phyloP scores from a whole-genome alignment of 2,888 invertebrate genomes.

The Pseudanteris insignis region DNA sequence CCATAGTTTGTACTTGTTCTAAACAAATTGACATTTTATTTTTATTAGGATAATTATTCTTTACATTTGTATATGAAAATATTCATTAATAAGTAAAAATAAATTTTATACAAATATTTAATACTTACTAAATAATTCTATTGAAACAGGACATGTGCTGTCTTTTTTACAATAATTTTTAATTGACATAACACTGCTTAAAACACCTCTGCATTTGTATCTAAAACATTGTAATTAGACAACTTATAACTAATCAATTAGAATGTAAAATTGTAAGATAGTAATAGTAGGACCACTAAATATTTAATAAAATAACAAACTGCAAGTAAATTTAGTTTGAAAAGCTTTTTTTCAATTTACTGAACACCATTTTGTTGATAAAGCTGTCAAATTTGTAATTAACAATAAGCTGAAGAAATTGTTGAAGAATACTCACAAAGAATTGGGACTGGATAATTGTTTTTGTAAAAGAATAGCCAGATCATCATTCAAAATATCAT shows the following conservation, averaged over 20 bases:
- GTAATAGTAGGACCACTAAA: no score
- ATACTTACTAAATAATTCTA: slow-evolving; percentile 55
- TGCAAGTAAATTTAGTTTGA: no score
- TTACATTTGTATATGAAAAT: slow-evolving; percentile 6
- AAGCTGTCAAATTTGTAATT: slow-evolving; percentile 6
- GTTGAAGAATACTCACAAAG: slow-evolving; percentile 66
- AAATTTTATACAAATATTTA: no score
- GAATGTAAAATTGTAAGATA: no score
- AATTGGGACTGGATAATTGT: slow-evolving; percentile 76
- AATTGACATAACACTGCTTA: slow-evolving; percentile 78
- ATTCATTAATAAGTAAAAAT: no score
- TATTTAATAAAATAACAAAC: no score
- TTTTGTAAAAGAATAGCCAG: slow-evolving; percentile 87
- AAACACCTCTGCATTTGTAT: slow-evolving; percentile 78
- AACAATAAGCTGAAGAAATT: slow-evolving; percentile 1
- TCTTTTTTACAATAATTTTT: slow-evolving; percentile 72
- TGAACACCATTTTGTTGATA: no score
- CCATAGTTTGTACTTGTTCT: slow-evolving; percentile 72
- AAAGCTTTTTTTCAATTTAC: slow-evolving; percentile 4
- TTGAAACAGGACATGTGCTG: slow-evolving; percentile 49
- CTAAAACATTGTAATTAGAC: no score
- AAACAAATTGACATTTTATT: slow-evolving; percentile 1
- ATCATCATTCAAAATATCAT: slow-evolving; percentile 77
- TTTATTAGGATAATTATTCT: not conserved
- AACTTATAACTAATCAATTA: no score